Evolutionary conservation across 2,113 vertebrate genomes (phyloP).

Genomic region (Jacana jacana): DNA sequence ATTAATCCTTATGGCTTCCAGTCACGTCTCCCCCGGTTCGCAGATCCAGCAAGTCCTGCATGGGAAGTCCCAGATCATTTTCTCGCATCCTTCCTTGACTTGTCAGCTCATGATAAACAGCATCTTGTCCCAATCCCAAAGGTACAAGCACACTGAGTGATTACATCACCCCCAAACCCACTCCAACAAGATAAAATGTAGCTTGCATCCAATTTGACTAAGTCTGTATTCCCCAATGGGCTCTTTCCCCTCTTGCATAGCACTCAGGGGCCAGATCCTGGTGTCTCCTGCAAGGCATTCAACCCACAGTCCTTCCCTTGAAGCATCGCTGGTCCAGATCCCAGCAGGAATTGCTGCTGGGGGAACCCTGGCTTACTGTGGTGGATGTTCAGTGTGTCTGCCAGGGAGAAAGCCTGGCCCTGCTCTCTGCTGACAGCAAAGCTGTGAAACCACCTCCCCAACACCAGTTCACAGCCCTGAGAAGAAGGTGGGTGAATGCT

Average conservation of each 20-base stretch:
- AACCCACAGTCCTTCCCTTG: neutral
- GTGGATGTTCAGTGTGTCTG: fast-evolving
- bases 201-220: neutral
- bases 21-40: neutral
- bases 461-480: neutral
- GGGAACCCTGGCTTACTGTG: neutral
- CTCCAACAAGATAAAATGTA: constrained; percentile 45
- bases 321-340: neutral
- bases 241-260: fast-evolving
- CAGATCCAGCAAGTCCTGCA: constrained; percentile 17
- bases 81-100: constrained; percentile 46
- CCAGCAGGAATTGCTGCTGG: neutral
- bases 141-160: constrained; percentile 1
- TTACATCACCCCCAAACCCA: constrained; percentile 23
- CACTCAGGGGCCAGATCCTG: neutral
- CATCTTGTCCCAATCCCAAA: neutral
- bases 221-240: neutral
- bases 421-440: neutral
- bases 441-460: neutral
- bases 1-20: constrained; percentile 52
- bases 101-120: constrained; percentile 59
- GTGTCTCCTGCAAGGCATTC: neutral
- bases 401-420: neutral
- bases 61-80: constrained; percentile 56
- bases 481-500: neutral